Conservation (phyloP, 2,113 vertebrate genomes). For the Poecile atricapillus region DNA sequence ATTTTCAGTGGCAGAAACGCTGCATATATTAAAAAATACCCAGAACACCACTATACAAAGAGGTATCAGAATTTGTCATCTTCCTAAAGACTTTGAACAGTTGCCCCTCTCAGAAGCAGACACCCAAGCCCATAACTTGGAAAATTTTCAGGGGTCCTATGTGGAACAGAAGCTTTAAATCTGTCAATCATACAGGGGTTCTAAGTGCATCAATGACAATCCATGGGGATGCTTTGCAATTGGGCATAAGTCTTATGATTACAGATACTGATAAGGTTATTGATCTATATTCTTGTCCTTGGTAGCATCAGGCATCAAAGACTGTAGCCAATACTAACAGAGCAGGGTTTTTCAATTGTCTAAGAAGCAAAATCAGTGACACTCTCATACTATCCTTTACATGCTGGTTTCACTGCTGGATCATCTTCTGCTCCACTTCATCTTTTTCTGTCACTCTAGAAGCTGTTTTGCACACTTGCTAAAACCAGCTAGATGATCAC, state of each 20-base stretch:
- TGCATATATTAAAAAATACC: not conserved
- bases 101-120: not conserved
- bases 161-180: not conserved
- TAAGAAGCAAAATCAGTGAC: not conserved
- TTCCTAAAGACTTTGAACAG: not conserved
- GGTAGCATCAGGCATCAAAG: not conserved
- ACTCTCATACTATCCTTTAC: not conserved
- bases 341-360: not conserved
- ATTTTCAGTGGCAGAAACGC: not conserved
- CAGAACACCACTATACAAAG: not conserved
- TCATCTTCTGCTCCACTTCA: not conserved
- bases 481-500: not conserved
- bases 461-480: not conserved
- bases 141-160: not conserved
- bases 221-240: not conserved
- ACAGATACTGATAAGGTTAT: not conserved
- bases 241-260: not conserved
- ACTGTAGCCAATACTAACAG: not conserved
- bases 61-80: not conserved
- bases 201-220: not conserved
- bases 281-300: not conserved
- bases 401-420: not conserved
- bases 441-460: not conserved
- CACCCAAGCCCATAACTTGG: not conserved
- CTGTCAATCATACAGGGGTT: not conserved